Evolutionary conservation across 2,888 invertebrate species (phyloP), one percentile per base, ranked within the genome.

Genomic region (Nomada fabriciana): DNA sequence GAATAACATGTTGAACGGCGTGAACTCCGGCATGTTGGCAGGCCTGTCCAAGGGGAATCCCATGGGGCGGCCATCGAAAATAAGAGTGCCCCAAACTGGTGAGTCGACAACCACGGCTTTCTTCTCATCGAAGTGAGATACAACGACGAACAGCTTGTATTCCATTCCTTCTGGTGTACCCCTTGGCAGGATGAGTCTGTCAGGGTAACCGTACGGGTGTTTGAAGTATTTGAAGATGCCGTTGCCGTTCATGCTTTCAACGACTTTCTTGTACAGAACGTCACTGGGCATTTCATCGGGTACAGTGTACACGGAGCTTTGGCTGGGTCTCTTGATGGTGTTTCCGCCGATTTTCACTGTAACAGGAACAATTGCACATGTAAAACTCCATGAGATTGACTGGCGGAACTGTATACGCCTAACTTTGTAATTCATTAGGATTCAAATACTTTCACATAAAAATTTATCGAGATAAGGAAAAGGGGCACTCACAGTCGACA

Each of bases 111-210:
- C 94, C 90, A 61, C 94, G 94, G 57, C 95, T 94, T 60, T 95
- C 95, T 47, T 94, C 94, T 95, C 95, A 47, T 94, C 94, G 91
- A 95, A 93, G 59, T 96, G 95, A 42, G 94, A 94, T 77, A 96
- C 94, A 93, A 95, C 95, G 87, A 95, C 95, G 94, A 95, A 95
- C 83, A 96, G 92, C 84, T 95, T 94, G 94, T 94, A 96, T 20
- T 95, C 94, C 95, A 96, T 95, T 76, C 96, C 96, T 61, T 95
- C 96, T 86, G 93, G 93, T 88, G 94, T 95, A 75, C 96, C 97
- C 91, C 95, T 96, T 87, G 97, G 97, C 71, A 97, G 93, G 90
- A 95, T 92, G 65, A 97, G 93, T 86, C 96, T 95, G 80, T 95
- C 94, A 13, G 96, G 96, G 91, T 95, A 95, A 15, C 89, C 91